These are phyloP conservation scores for Pangasius larnaudii DNA, from an alignment of 2,797 vertebrate genomes.

Conservation along the genomic window DNA sequence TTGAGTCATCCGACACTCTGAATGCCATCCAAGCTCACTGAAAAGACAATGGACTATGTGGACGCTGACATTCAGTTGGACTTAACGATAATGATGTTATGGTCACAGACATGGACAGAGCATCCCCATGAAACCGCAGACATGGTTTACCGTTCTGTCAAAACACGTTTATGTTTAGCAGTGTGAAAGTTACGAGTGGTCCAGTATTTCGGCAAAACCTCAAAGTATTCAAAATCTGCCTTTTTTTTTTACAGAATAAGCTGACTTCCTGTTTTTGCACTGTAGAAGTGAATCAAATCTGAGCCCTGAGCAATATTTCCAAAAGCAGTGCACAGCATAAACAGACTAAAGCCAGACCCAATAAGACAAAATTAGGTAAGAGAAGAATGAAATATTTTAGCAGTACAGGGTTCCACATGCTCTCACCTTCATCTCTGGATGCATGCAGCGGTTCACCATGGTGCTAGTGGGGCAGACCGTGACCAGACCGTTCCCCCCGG, in stretches of 20 bases:
- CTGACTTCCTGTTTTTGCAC: neutral
- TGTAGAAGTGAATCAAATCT: neutral
- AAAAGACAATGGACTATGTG: neutral
- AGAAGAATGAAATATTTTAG: neutral
- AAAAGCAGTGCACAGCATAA: neutral
- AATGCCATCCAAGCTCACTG: neutral
- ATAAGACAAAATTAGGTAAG: neutral
- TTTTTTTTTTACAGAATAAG: neutral
- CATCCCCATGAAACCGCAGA: neutral
- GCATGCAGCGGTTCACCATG: conserved; percentile 93
- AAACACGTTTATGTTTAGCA: neutral
- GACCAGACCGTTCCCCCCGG: conserved; percentile 78
- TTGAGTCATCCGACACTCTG: neutral
- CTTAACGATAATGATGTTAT: neutral
- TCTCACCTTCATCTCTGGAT: conserved; percentile 96
- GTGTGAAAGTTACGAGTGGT: neutral
- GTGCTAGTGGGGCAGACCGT: conserved; percentile 84
- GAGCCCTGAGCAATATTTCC: neutral
- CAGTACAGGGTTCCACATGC: neutral
- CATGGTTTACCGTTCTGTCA: neutral
- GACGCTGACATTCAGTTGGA: neutral
- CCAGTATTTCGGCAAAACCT: neutral
- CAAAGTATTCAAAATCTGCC: neutral
- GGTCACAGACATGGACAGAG: neutral
- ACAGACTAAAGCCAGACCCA: neutral